phyloP scores from a whole-genome alignment of 2,888 invertebrate species.

The Cryptocheilus praepositus region DNA sequence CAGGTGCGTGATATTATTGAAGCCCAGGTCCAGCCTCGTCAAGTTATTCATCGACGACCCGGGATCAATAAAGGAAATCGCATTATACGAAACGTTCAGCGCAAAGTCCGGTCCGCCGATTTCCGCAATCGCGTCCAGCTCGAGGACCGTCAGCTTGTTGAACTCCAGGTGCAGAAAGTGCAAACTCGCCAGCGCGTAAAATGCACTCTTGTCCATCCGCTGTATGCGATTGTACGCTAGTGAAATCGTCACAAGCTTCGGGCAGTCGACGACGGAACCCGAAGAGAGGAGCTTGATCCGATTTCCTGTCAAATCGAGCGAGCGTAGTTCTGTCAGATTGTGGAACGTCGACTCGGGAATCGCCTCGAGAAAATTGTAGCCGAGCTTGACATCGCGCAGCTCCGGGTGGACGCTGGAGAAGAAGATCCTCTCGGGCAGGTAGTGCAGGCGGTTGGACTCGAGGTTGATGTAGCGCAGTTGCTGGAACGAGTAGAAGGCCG shows the following conservation, averaged over 20 bases:
- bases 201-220: slow-evolving; percentile 84
- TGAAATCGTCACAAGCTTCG: slow-evolving; percentile 87
- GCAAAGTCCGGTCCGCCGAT: slow-evolving; percentile 78
- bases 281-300: slow-evolving; percentile 82
- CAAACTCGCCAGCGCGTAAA: slow-evolving; percentile 85
- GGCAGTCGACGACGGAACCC: slow-evolving; percentile 85
- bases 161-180: slow-evolving; percentile 88
- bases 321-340: slow-evolving; percentile 84
- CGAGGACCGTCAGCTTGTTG: slow-evolving; percentile 83
- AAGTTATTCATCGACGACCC: slow-evolving; percentile 78
- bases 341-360: slow-evolving; percentile 84
- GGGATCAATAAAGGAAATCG: slow-evolving; percentile 80
- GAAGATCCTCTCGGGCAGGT: slow-evolving; percentile 83
- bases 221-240: slow-evolving; percentile 88
- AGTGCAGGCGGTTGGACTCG: slow-evolving; percentile 88
- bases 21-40: slow-evolving; percentile 89
- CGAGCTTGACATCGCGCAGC: slow-evolving; percentile 86
- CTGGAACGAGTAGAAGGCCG: slow-evolving; percentile 80
- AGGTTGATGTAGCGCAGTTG: slow-evolving; percentile 85
- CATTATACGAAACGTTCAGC: slow-evolving; percentile 88
- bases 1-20: slow-evolving; percentile 85
- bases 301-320: slow-evolving; percentile 87
- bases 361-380: slow-evolving; percentile 85
- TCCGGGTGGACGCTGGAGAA: slow-evolving; percentile 83
- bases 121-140: slow-evolving; percentile 66